Evolutionary conservation across 2,888 invertebrate genomes (phyloP).

Genomic region (Cheilosia variabilis): DNA sequence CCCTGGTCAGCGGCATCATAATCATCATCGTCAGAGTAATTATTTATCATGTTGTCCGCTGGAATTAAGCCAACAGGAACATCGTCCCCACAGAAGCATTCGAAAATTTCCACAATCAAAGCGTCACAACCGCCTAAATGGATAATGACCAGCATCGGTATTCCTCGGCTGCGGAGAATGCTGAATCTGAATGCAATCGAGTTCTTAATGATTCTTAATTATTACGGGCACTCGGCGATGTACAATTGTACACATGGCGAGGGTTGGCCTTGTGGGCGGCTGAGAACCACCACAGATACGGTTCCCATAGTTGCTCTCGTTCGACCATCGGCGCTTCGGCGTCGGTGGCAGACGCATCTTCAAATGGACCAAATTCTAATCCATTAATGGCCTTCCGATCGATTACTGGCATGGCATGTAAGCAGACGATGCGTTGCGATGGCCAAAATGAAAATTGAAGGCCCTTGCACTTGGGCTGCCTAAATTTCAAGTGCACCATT

Average conservation of each 20-base stretch:
- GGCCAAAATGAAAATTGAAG: constrained; percentile 7
- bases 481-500: constrained; percentile 60
- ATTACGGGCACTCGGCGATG: constrained; percentile 64
- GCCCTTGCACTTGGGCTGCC: constrained; percentile 48
- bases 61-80: constrained; percentile 39
- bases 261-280: constrained; percentile 12
- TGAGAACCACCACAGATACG: constrained; percentile 35
- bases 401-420: constrained; percentile 39
- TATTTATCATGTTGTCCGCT: constrained; percentile 64
- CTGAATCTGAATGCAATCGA: constrained; percentile 10
- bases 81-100: constrained; percentile 1
- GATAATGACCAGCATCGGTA: constrained; percentile 52
- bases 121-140: constrained; percentile 51
- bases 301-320: constrained; percentile 12
- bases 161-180: constrained; percentile 2
- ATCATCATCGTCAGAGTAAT: constrained; percentile 46
- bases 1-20: constrained; percentile 30
- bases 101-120: constrained; percentile 60
- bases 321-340: not conserved
- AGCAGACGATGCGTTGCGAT: constrained; percentile 10
- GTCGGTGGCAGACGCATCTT: constrained; percentile 9
- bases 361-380: constrained; percentile 68
- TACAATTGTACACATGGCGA: not conserved
- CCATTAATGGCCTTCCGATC: constrained; percentile 71
- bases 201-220: constrained; percentile 74